Percentiles rank a stretch among this genome's conserved stretches.
phyloP scores from a whole-genome alignment of 2,888 invertebrate species.

The Campoplex capitator region DNA sequence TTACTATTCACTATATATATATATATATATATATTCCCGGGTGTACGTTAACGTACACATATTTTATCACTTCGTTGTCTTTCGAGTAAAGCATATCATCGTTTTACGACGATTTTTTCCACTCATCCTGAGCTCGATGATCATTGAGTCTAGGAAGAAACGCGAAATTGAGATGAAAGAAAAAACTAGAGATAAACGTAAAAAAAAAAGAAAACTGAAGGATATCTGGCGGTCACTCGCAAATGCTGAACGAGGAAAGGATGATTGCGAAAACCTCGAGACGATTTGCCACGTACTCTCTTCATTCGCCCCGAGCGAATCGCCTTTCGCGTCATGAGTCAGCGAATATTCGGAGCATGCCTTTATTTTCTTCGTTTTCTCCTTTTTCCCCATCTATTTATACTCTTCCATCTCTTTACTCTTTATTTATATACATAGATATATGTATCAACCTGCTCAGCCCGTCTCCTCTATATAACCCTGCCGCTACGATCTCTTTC shows the following conservation, averaged over 20 bases:
- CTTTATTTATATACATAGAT: neutral
- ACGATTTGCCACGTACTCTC: constrained; percentile 60
- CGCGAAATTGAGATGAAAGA: neutral
- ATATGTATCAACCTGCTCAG: neutral
- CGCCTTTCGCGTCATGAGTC: constrained; percentile 65
- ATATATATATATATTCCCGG: neutral
- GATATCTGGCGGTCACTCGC: constrained; percentile 50
- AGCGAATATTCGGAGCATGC: constrained; percentile 66
- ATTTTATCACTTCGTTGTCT: constrained; percentile 14
- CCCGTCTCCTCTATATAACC: constrained; percentile 19
- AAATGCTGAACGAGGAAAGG: neutral
- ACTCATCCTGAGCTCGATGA: constrained; percentile 13
- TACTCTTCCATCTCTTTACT: constrained; percentile 21
- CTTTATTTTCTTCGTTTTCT: constrained; percentile 47
- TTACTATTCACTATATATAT: neutral
- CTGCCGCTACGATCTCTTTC: constrained; percentile 26
- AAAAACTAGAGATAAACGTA: neutral
- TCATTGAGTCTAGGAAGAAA: constrained; percentile 6
- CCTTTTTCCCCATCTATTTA: constrained; percentile 9
- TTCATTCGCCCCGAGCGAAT: constrained; percentile 61
- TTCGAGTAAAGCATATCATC: neutral
- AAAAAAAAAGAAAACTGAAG: neutral
- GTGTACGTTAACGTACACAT: neutral
- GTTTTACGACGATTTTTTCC: constrained; percentile 21
- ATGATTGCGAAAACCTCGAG: constrained; percentile 46